Evolutionary conservation across 2,888 invertebrate species (phyloP).

Genomic region (Euzetes globulus): DNA sequence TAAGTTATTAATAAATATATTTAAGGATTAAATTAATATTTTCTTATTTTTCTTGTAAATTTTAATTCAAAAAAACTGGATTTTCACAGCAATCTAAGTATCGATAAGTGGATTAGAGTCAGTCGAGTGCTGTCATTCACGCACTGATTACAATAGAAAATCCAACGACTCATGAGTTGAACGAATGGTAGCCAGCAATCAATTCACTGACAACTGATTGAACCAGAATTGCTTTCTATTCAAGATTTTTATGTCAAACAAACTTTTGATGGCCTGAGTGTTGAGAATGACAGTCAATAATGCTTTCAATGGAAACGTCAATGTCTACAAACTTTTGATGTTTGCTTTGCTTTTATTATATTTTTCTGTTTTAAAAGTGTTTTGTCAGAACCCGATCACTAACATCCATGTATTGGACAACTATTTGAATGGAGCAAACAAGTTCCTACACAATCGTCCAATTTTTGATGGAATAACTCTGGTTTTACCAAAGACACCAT

Average conservation of each 20-base stretch:
- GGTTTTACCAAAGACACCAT: neutral
- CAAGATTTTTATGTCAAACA: neutral
- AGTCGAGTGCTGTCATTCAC: neutral
- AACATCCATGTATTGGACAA: neutral
- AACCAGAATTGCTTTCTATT: neutral
- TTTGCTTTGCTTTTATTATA: neutral
- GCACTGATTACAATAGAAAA: neutral
- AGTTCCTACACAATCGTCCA: neutral
- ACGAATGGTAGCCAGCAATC: neutral
- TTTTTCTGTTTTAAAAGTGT: neutral
- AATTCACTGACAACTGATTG: neutral
- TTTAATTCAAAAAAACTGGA: neutral
- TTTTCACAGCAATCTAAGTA: neutral
- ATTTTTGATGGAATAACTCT: neutral
- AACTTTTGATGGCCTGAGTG: neutral
- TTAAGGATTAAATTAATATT: neutral
- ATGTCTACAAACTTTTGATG: neutral
- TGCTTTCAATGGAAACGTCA: neutral
- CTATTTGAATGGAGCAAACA: neutral
- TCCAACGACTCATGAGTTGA: neutral
- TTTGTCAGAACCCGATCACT: neutral
- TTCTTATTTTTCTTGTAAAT: neutral
- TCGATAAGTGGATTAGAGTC: neutral
- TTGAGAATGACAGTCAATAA: constrained; percentile 1
- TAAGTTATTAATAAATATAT: constrained; percentile 19